Evolutionary conservation across 2,113 vertebrate species (phyloP).

Genomic region (Xyrauchen texanus): DNA sequence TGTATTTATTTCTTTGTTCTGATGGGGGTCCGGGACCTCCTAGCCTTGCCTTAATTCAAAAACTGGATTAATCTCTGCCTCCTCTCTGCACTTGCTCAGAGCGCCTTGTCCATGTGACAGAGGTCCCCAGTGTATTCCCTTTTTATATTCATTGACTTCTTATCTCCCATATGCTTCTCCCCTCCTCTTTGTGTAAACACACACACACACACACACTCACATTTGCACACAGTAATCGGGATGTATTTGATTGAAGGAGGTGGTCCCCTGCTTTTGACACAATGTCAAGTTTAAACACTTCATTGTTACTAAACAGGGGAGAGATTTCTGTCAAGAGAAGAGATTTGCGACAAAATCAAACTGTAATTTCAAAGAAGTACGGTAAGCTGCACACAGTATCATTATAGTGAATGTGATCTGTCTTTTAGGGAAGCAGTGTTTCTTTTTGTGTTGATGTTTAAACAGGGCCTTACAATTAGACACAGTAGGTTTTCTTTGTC

Average conservation of each 20-base stretch:
- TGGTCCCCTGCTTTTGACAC: constrained; percentile 35
- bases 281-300: constrained; percentile 39
- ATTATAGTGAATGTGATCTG: neutral
- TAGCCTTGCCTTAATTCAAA: too few species aligned
- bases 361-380: neutral
- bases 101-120: constrained; percentile 23
- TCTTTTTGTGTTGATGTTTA: neutral
- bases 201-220: constrained; percentile 20
- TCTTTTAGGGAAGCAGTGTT: neutral
- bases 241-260: constrained; percentile 46
- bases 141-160: neutral
- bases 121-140: constrained; percentile 31
- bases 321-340: neutral
- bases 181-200: constrained; percentile 25
- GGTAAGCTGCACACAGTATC: neutral
- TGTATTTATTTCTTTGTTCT: too few species aligned
- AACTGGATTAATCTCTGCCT: constrained; percentile 31
- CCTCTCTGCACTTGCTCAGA: constrained; percentile 1
- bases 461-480: neutral
- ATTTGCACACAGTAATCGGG: neutral
- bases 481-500: constrained; percentile 2
- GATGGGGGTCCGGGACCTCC: too few species aligned
- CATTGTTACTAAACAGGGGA: constrained; percentile 54
- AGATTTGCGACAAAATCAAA: constrained; percentile 1
- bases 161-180: constrained; percentile 18